Evolutionary conservation across 2,113 vertebrate species (phyloP).

Genomic region (Lipotes vexillifer): DNA sequence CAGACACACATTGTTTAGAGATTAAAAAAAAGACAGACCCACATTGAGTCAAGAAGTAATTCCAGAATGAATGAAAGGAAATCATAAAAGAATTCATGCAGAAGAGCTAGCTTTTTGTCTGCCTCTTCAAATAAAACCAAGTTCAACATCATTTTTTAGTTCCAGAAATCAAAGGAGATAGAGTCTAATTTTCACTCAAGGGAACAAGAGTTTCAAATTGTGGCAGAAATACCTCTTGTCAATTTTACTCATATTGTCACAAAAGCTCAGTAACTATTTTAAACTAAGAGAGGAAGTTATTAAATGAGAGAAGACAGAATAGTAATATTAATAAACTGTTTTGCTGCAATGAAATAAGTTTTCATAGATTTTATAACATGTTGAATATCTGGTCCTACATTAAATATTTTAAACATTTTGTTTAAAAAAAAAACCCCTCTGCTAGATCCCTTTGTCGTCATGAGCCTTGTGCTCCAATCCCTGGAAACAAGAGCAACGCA

Average conservation of each 20-base stretch:
- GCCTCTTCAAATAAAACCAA: slow-evolving; percentile 33
- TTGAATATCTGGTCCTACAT: background rate
- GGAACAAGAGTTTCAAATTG: background rate
- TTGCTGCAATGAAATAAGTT: background rate
- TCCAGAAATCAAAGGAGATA: slow-evolving; percentile 8
- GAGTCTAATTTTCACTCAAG: background rate
- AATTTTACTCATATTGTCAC: background rate
- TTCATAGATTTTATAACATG: background rate
- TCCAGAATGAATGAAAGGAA: slow-evolving; percentile 22
- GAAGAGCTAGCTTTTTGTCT: background rate
- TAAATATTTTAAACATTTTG: background rate
- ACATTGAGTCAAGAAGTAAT: background rate
- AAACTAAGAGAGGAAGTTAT: background rate
- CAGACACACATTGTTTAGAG: background rate
- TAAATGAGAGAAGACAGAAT: slow-evolving; percentile 16
- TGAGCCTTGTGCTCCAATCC: background rate
- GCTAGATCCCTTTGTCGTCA: background rate
- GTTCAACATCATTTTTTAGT: background rate
- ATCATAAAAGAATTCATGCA: slow-evolving; percentile 5
- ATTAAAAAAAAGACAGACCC: background rate
- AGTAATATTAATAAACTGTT: background rate
- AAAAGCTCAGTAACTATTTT: background rate
- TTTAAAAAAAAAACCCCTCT: background rate
- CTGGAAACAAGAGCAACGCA: background rate
- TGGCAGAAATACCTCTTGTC: background rate